phyloP scores from a whole-genome alignment of 1,140 invertebrate genomes.

The Steinernema khuongi region DNA sequence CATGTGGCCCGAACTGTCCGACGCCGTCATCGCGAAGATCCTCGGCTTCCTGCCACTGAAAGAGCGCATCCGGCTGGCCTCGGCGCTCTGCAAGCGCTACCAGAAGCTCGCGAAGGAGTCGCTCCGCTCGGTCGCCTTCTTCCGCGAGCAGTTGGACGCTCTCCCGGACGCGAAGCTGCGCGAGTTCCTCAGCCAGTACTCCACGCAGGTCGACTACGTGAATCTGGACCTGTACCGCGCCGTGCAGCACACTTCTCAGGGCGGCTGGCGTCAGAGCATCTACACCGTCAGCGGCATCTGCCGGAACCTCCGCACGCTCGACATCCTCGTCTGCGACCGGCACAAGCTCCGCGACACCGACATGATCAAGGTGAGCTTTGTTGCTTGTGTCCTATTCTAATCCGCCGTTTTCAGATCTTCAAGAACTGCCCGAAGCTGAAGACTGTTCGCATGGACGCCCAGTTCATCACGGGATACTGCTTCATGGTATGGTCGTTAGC shows the following conservation, averaged over 20 bases:
- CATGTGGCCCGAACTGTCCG: not conserved
- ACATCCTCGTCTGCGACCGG: not conserved
- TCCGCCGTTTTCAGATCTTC: not conserved
- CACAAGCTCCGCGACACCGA: constrained; percentile 5
- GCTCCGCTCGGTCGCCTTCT: not conserved
- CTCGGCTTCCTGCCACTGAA: not conserved
- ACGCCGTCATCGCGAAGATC: not conserved
- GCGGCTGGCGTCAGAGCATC: not conserved
- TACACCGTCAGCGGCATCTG: not conserved
- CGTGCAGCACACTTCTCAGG: not conserved
- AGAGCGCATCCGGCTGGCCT: not conserved
- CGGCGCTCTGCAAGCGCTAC: not conserved
- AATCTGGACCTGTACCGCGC: not conserved
- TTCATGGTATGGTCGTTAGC: not conserved
- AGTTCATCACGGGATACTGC: not conserved
- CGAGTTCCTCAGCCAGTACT: not conserved
- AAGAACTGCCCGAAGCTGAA: not conserved
- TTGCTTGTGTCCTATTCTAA: not conserved
- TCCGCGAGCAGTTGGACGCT: not conserved
- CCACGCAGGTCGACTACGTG: not conserved
- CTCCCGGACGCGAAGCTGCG: not conserved
- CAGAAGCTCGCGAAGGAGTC: not conserved
- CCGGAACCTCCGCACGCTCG: not conserved
- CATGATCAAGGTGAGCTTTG: not conserved
- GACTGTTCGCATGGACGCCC: not conserved